A percentile compares a stretch with the other conserved stretches of the same genome.
Evolutionary conservation across 2,113 vertebrate genomes (phyloP).

Genomic region (Aythya baeri): DNA sequence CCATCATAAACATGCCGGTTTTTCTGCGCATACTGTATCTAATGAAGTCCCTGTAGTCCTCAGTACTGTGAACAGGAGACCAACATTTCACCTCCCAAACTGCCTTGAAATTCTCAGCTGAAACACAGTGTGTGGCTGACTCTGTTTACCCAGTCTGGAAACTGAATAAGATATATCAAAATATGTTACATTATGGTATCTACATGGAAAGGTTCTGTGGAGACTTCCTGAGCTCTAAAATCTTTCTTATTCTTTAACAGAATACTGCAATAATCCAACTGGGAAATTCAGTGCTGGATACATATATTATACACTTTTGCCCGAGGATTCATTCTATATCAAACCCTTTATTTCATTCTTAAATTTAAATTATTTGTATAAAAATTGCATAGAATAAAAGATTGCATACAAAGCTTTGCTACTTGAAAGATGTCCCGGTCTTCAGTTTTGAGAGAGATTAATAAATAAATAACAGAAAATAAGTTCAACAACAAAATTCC

Average conservation of each 20-base stretch:
- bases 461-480: neutral
- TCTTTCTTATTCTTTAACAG: neutral
- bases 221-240: neutral
- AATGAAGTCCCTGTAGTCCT: constrained; percentile 12
- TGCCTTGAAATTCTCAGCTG: neutral
- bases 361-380: neutral
- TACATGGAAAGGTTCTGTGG: neutral
- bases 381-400: neutral
- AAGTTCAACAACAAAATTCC: neutral
- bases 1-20: neutral
- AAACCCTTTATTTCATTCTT: neutral
- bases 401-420: neutral
- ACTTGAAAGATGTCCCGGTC: neutral
- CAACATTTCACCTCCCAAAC: neutral
- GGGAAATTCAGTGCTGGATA: neutral
- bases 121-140: neutral
- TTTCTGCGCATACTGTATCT: neutral
- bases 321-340: neutral
- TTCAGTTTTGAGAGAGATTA: neutral
- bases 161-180: neutral
- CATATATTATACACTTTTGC: neutral
- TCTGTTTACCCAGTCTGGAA: neutral
- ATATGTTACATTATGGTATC: neutral
- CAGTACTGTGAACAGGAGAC: neutral
- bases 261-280: neutral